phyloP scores from a whole-genome alignment of 2,797 vertebrate species.

The Gadopsis marmoratus region DNA sequence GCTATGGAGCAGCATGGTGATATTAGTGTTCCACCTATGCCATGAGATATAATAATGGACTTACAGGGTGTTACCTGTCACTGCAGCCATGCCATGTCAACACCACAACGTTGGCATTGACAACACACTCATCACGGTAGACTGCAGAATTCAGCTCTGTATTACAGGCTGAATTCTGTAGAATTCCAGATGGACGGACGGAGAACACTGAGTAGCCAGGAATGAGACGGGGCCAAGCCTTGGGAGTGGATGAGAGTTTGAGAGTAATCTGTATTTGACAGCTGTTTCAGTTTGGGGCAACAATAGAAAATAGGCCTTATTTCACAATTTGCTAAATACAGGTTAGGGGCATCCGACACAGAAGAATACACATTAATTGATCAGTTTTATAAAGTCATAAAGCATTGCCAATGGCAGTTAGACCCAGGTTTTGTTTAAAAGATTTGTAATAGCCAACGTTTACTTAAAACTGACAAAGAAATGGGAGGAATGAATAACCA shows the following conservation, averaged over 20 bases:
- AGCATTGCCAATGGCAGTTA: neutral
- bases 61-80: neutral
- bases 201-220: neutral
- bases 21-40: neutral
- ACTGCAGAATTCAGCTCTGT: neutral
- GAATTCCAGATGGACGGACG: neutral
- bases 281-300: neutral
- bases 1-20: neutral
- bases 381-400: neutral
- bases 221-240: neutral
- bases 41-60: neutral
- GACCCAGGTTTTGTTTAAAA: neutral
- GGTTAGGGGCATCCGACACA: neutral
- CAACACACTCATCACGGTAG: neutral
- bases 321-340: neutral
- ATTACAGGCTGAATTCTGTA: neutral
- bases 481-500: neutral
- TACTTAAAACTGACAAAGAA: constrained; percentile 3
- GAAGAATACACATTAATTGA: neutral
- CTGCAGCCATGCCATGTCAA: neutral
- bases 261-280: neutral
- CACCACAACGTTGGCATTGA: neutral
- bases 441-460: neutral
- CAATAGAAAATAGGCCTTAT: neutral
- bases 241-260: neutral